phyloP scores from a whole-genome alignment of 2,888 invertebrate species.

The Eupithecia insigniata region DNA sequence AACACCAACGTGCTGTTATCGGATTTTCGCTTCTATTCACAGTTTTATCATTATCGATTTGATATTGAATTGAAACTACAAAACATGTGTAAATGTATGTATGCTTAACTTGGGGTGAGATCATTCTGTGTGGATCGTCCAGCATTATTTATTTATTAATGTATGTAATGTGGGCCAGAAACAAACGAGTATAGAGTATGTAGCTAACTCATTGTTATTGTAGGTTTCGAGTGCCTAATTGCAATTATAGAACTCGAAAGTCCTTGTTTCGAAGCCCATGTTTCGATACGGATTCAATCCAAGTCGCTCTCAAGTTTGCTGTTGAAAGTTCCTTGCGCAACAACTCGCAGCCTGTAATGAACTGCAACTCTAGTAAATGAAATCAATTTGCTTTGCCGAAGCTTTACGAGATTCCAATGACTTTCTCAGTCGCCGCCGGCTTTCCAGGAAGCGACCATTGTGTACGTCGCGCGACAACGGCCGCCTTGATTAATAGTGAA shows the following conservation, averaged over 20 bases:
- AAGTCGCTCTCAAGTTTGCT: slow-evolving; percentile 40
- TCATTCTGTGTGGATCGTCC: not conserved
- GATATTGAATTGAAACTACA: not conserved
- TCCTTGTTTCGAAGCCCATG: not conserved
- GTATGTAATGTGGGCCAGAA: not conserved
- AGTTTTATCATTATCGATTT: slow-evolving; percentile 24
- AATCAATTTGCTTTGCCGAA: slow-evolving; percentile 50
- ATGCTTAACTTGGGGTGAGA: not conserved
- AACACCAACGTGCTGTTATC: slow-evolving; percentile 73
- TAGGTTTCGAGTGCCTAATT: not conserved
- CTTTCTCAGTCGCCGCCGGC: slow-evolving; percentile 41
- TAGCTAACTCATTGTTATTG: not conserved
- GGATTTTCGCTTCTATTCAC: slow-evolving; percentile 63
- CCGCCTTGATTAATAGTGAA: slow-evolving; percentile 70
- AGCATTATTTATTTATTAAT: slow-evolving; percentile 35
- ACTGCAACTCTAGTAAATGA: slow-evolving; percentile 48
- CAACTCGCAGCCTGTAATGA: slow-evolving; percentile 46
- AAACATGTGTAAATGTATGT: not conserved
- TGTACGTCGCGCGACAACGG: slow-evolving; percentile 48
- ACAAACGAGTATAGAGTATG: not conserved
- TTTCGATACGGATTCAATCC: slow-evolving; percentile 14
- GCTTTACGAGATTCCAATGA: slow-evolving; percentile 38
- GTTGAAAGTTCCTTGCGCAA: slow-evolving; percentile 24
- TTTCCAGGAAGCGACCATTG: slow-evolving; percentile 43
- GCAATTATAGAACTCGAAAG: slow-evolving; percentile 4